A percentile compares a stretch with the other conserved stretches of the same genome.
phyloP scores from a whole-genome alignment of 2,888 invertebrate species.

The Sarcophaga rosellei region DNA sequence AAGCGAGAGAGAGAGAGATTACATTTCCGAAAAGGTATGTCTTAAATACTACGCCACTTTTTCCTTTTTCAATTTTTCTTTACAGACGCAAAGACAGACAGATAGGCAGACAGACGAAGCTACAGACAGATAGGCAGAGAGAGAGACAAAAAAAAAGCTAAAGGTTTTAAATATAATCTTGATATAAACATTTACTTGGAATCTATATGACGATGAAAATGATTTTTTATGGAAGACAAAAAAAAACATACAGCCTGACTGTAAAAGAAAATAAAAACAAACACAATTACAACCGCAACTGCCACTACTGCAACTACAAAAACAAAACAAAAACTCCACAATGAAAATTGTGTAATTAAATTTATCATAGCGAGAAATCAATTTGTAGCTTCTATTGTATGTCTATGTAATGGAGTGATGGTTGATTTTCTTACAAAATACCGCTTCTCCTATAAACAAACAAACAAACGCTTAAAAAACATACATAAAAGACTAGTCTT shows the following conservation, averaged over 20 bases:
- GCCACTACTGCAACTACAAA: not conserved
- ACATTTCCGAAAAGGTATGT: not conserved
- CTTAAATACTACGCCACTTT: not conserved
- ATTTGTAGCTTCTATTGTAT: slow-evolving; percentile 50
- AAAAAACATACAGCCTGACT: slow-evolving; percentile 31
- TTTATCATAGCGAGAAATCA: slow-evolving; percentile 70
- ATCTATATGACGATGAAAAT: slow-evolving; percentile 43
- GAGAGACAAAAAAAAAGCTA: not conserved
- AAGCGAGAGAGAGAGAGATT: not conserved
- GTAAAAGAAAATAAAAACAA: slow-evolving; percentile 12
- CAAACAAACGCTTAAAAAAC: slow-evolving; percentile 1
- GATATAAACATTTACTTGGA: slow-evolving; percentile 62
- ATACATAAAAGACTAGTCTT: slow-evolving; percentile 36
- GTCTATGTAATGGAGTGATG: slow-evolving; percentile 39
- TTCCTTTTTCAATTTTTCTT: not conserved
- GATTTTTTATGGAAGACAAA: slow-evolving; percentile 30
- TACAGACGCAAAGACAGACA: too few species aligned
- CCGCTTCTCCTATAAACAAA: slow-evolving; percentile 50
- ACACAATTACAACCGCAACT: not conserved
- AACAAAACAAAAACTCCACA: slow-evolving; percentile 42
- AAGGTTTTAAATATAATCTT: slow-evolving; percentile 51
- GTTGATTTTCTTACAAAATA: slow-evolving; percentile 64
- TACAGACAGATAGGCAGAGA: too few species aligned
- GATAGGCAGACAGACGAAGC: too few species aligned
- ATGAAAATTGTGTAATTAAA: slow-evolving; percentile 70